Base-by-base conservation (phyloP, 2,113 vertebrate genomes). In the Agapornis roseicollis region DNA sequence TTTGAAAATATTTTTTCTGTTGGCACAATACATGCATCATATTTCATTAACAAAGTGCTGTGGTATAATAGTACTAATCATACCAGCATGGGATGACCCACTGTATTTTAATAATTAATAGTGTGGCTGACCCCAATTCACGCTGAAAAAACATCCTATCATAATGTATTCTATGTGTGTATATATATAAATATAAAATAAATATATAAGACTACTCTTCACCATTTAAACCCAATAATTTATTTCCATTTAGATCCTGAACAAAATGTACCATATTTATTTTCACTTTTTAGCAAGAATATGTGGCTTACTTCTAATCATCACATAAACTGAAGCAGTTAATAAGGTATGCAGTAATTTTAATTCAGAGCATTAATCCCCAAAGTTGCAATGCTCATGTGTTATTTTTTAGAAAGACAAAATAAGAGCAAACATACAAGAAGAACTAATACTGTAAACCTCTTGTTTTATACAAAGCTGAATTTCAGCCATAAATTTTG, bases 331-430 rank as follows among this genome's bases (percentile, higher is more conserved):
- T 64, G 69, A 96, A 97, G 89, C 52, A 80, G 64, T 89, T 96
- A 96, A 96, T 92, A 92, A 89, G 37, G 29, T 87, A 85, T 65
- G 42, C 46, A 93, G 39, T 94, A 50, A 96, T 95, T 97, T 96
- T 92, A 94, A 88, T 87, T 90, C 93, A 92, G 52, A 93, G 83
- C 66, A 78, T 96, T 96, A 96, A 89, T 55, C 50, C 64, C 92
- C 52, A 33, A 31, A 85, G n/a, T 86, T 85, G 92, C 64, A 93
- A 93, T 61, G 81, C 31, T 88, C 19, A 93, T 35, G 55, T 41
- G 68, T 71, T 60, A 18, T 90, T 87, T 94, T 94, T 94, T 68
- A 84, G 52, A 80, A 92, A 95, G 77, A 88, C 29, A 56, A 94
- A 93, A 82, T 53, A 80, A 72, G 39, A 88, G 79, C 78, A 89